phyloP scores from a whole-genome alignment of 2,888 invertebrate species.

The Drosophila nr. perissopoda region DNA sequence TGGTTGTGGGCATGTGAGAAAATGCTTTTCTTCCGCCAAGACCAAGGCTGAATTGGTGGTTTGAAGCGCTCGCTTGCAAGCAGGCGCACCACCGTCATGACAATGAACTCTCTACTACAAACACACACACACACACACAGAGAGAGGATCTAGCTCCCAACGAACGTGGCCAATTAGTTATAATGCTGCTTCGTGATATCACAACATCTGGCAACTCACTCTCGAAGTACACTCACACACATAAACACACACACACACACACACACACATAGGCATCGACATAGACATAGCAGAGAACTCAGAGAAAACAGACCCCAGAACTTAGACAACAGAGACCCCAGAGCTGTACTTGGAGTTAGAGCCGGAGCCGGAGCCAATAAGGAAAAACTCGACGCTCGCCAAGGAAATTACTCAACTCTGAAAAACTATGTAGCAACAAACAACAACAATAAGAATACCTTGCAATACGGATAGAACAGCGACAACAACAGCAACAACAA shows the following conservation, averaged over 20 bases:
- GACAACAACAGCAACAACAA: slow-evolving; percentile 35
- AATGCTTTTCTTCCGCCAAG: slow-evolving; percentile 67
- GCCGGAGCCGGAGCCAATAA: slow-evolving; percentile 60
- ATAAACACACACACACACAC: slow-evolving; percentile 15
- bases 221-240: slow-evolving; percentile 54
- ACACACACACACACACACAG: slow-evolving; percentile 13
- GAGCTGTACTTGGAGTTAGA: slow-evolving; percentile 46
- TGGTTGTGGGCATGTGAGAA: slow-evolving; percentile 57
- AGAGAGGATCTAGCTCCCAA: slow-evolving; percentile 48
- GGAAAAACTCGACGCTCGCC: slow-evolving; percentile 76
- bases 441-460: slow-evolving; percentile 48
- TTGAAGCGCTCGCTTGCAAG: slow-evolving; percentile 15
- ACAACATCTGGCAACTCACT: slow-evolving; percentile 80
- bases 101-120: slow-evolving; percentile 72
- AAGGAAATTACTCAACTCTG: slow-evolving; percentile 79
- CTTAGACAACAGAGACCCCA: slow-evolving; percentile 43
- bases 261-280: neutral
- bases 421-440: slow-evolving; percentile 70
- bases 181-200: slow-evolving; percentile 81
- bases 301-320: slow-evolving; percentile 48
- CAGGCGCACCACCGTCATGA: slow-evolving; percentile 63
- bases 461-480: slow-evolving; percentile 53
- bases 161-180: slow-evolving; percentile 83
- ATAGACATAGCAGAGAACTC: slow-evolving; percentile 35
- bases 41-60: slow-evolving; percentile 5